Base-by-base conservation (phyloP, 2,797 vertebrate genomes). In the Labeo calbasu region DNA sequence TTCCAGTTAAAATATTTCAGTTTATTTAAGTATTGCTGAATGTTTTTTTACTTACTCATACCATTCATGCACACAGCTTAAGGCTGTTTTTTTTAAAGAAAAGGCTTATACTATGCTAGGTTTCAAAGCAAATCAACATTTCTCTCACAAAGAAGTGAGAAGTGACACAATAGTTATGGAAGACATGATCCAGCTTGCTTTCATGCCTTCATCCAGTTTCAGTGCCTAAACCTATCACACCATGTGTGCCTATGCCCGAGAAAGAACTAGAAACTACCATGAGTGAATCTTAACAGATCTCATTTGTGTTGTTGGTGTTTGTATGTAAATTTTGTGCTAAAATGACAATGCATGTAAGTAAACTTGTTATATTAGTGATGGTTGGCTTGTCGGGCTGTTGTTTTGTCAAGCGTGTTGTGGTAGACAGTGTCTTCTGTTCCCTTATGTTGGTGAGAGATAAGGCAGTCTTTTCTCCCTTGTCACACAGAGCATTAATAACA, bases 401-500 rank as follows among this genome's bases (percentile, higher is more conserved):
- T 76, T 83, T 82, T 82, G 43, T 40, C 10, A 55, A 12, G 66
- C 12, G 71, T 21, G 28, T 28, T 77, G 43, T 72, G 28, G 51
- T 77, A 50, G 65, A 28, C 19, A 9, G 15, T 77, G 59, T 48
- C 82, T 48, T 5, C 76, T 43, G 11, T 57, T 5, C 28, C 59
- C 72, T 80, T 71, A 69, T 87, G 81, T 83, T 48, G 57, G 43
- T 84, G 36, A 19, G 63, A 81, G 82, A 91, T 88, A 79, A 87
- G 83, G 12, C 71, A 81, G 73, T 70, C n/a, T 48, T 69, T 48
- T 77, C 78, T 71, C 78, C 36, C 43, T 55, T 50, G 19, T 12
- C 46, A 63, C 32, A 77, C 17, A 55, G 28, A 65, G 36, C 17
- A 73, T 17, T 76, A 46, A 21, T 71, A 25, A 55, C 61, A 76